phyloP scores from a whole-genome alignment of 1,140 invertebrate species.

The Trachelipus rathkii region DNA sequence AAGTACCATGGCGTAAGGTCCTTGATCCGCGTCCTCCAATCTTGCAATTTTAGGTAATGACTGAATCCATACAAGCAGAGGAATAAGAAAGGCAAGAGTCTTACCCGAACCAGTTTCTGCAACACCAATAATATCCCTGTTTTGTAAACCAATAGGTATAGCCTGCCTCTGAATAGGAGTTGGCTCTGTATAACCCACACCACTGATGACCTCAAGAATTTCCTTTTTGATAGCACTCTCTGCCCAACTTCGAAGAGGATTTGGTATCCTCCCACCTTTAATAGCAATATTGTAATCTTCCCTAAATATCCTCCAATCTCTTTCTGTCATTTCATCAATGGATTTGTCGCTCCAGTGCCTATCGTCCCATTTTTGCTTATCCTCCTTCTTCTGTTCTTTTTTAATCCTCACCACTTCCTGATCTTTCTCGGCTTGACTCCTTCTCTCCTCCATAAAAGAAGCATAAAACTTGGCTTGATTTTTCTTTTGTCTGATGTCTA shows the following conservation, averaged over 20 bases:
- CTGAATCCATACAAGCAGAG: slow-evolving; percentile 95
- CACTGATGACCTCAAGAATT: slow-evolving; percentile 90
- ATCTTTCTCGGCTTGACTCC: slow-evolving; percentile 95
- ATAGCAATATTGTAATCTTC: slow-evolving; percentile 99
- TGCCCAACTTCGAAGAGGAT: slow-evolving; percentile 91
- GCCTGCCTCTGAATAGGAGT: slow-evolving; percentile 99
- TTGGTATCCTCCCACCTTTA: slow-evolving; percentile 92
- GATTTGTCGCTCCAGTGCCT: slow-evolving; percentile 97
- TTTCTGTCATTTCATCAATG: slow-evolving; percentile 91
- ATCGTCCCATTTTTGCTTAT: slow-evolving; percentile 98
- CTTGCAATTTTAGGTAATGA: slow-evolving; percentile 92
- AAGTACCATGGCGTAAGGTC: slow-evolving; percentile 98
- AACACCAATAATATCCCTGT: slow-evolving; percentile 98
- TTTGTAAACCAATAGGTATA: slow-evolving; percentile 96
- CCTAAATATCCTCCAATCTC: slow-evolving; percentile 99
- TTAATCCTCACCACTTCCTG: slow-evolving; percentile 84
- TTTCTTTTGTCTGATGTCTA: slow-evolving; percentile 96
- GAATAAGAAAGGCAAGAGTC: slow-evolving; percentile 96
- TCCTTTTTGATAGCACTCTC: slow-evolving; percentile 88
- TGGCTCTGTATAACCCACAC: slow-evolving; percentile 95
- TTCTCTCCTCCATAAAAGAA: slow-evolving; percentile 85
- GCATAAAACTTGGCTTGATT: slow-evolving; percentile 98
- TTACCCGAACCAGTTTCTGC: slow-evolving; percentile 98
- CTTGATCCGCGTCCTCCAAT: slow-evolving; percentile 79
- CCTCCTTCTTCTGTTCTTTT: slow-evolving; percentile 91